These are phyloP conservation scores for Galago senegalensis DNA, from an alignment of 2,797 vertebrate species.

Conservation along the genomic window DNA sequence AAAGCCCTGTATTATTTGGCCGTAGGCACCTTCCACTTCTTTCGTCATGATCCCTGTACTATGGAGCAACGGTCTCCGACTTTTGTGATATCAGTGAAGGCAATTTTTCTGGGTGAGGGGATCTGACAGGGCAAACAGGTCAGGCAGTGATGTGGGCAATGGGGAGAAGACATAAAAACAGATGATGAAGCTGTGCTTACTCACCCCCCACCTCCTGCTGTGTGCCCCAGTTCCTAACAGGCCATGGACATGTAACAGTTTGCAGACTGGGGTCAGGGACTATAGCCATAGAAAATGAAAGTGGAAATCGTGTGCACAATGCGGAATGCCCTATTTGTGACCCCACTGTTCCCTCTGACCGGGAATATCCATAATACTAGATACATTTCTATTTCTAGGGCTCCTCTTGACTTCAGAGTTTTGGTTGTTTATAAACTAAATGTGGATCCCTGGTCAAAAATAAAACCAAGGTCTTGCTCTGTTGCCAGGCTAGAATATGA, in stretches of 20 bases:
- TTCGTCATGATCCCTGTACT: neutral
- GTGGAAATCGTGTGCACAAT: neutral
- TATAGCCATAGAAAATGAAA: neutral
- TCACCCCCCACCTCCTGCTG: no score
- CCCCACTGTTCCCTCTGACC: neutral
- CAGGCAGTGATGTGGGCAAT: no score
- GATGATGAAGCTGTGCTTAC: no score
- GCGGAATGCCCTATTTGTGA: neutral
- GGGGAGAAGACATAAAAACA: no score
- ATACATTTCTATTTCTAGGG: slow-evolving; percentile 5
- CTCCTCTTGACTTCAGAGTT: slow-evolving; percentile 40
- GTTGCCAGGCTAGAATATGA: neutral
- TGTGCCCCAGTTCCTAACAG: no score
- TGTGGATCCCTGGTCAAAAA: slow-evolving; percentile 39
- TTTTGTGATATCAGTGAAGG: no score
- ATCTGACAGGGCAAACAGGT: no score
- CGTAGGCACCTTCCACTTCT: neutral
- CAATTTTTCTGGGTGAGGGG: no score
- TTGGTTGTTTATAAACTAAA: slow-evolving; percentile 54
- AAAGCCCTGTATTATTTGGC: neutral
- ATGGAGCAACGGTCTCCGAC: no score
- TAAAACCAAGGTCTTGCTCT: neutral
- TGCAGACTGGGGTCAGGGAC: no score
- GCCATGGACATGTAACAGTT: no score
- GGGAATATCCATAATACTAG: neutral